Evolutionary conservation across 1,140 invertebrate genomes (phyloP), one percentile per base, ranked within the genome.

Genomic region (Zaprionus camerounensis): DNA sequence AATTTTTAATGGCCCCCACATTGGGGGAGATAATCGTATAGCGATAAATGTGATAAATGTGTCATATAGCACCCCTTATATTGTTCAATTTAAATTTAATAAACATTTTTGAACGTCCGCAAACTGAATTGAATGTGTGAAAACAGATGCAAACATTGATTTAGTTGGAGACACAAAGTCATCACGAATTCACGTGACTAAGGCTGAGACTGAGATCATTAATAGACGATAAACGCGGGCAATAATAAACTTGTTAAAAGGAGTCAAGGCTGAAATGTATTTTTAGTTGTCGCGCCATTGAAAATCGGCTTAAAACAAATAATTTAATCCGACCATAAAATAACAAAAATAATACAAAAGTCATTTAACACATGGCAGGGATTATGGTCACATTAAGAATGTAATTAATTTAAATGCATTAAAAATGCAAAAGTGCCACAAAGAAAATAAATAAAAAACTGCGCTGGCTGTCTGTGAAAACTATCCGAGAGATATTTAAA

Each of bases 391-490:
- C 56, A 81, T 87, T 87, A 90, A 87, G 81, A 90, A 79, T 84
- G 81, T 88, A 84, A 88, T 84, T 87, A 80, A 90, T 90, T 84
- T 73, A 69, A 76, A 80, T 78, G 75, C 68, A 74, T 80, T 72
- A 75, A 70, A 77, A 78, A 83, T 83, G 64, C 64, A 74, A 68
- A 69, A 66, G 64, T 49, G 68, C 64, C 65, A 70, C 76, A 80
- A 70, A 75, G 72, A 88, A 81, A 72, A 71, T 64, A 55, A 75
- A 81, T 63, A 44, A 65, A 67, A 24, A 58, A 65, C 64, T 65
- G 49, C 61, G 34, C 31, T 20, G 20, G 46, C 28, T 24, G 24
- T 38, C 24, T 34, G 31, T 34, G 58, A 64, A 69, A 73, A 78
- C 67, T 63, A 70, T 85, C 71, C 46, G 12, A 80, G 70, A 72